phyloP scores from a whole-genome alignment of 2,797 vertebrate species.

The Anguilla obscura region DNA sequence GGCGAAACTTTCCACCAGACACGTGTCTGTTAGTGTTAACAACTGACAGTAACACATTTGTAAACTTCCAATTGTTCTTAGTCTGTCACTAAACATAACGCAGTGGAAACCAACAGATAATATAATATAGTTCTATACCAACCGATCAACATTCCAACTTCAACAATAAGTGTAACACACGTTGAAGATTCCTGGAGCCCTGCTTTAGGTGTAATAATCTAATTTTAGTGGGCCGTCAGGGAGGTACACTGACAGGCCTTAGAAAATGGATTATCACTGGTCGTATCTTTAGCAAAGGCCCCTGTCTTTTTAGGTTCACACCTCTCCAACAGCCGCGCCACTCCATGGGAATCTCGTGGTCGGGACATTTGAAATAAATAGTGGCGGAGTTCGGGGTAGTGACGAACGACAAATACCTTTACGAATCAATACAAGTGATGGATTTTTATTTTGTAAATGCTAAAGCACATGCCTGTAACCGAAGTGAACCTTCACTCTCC shows the following conservation, averaged over 20 bases:
- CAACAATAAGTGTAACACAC: conserved; percentile 53
- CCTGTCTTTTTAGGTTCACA: conserved; percentile 53
- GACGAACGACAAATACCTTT: background rate
- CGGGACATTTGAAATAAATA: background rate
- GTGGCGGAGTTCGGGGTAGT: no score
- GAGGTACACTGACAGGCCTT: conserved; percentile 58
- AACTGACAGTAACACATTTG: conserved; percentile 63
- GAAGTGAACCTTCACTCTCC: conserved; percentile 37
- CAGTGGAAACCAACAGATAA: conserved; percentile 43
- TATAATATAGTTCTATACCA: conserved; percentile 43
- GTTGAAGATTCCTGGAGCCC: conserved; percentile 61
- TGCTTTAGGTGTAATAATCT: conserved; percentile 73
- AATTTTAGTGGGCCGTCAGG: conserved; percentile 67
- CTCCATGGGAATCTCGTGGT: background rate
- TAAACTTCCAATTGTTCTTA: conserved; percentile 70
- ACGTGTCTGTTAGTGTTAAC: conserved; percentile 66
- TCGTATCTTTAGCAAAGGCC: conserved; percentile 64
- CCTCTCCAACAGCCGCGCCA: conserved; percentile 34
- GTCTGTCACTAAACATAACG: conserved; percentile 61
- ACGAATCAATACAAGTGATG: background rate
- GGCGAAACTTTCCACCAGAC: conserved; percentile 35
- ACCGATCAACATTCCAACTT: conserved; percentile 61
- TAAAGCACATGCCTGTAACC: conserved; percentile 65
- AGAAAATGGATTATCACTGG: conserved; percentile 66
- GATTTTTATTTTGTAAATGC: conserved; percentile 47